Evolutionary conservation across 1,140 invertebrate genomes (phyloP).

Genomic region (Drosophila bifasciata): DNA sequence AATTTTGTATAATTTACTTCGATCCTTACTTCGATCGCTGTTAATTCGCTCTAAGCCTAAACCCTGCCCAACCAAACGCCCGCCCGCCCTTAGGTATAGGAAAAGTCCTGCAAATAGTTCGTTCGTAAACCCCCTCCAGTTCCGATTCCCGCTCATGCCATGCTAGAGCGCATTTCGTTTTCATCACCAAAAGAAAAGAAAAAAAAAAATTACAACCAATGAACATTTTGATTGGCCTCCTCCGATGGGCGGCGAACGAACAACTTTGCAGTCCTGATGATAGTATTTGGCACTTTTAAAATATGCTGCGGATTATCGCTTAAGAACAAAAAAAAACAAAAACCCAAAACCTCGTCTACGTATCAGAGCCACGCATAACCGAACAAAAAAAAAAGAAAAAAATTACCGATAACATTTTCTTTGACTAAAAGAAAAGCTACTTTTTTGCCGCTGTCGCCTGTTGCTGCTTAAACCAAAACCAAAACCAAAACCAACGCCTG

Average conservation of each 20-base stretch:
- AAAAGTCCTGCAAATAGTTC: constrained; percentile 61
- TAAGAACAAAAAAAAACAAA: constrained; percentile 33
- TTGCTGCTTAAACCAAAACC: constrained; percentile 41
- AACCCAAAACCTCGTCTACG: too few relatives aligned
- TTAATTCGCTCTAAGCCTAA: constrained; percentile 9
- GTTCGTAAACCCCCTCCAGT: constrained; percentile 28
- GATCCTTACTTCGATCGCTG: constrained; percentile 6
- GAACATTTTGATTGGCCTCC: constrained; percentile 42
- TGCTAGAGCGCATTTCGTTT: constrained; percentile 38
- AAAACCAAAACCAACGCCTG: constrained; percentile 37
- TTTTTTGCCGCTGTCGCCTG: constrained; percentile 34
- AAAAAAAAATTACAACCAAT: constrained; percentile 24
- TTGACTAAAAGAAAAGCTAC: constrained; percentile 20
- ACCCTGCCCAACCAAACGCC: background rate
- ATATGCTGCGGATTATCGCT: constrained; percentile 84
- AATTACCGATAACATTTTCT: constrained; percentile 13
- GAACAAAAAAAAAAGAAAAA: constrained; percentile 16
- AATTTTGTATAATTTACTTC: constrained; percentile 10
- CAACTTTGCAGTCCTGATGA: constrained; percentile 64
- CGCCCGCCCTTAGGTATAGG: background rate
- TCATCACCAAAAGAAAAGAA: constrained; percentile 3
- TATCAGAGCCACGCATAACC: constrained; percentile 49
- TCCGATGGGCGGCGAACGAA: constrained; percentile 58
- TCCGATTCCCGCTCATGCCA: constrained; percentile 16
- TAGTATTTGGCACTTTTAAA: constrained; percentile 82